A percentile compares a stretch with the other conserved stretches of the same genome.
These are phyloP conservation scores for Chromobotia macracanthus DNA, from an alignment of 2,797 vertebrate genomes.

Conservation along the genomic window DNA sequence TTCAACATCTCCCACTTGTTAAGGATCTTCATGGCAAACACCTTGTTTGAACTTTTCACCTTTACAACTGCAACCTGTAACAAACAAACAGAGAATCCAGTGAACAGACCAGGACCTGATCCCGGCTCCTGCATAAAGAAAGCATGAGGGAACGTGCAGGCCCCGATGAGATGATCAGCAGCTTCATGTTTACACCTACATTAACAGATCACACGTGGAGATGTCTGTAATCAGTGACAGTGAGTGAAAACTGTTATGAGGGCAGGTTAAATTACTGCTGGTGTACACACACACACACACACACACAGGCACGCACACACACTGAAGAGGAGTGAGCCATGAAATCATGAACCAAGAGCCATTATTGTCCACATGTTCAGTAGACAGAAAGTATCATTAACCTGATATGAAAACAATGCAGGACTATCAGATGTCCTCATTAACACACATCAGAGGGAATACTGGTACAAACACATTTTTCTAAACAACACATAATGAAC, in stretches of 20 bases:
- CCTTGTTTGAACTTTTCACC: slow-evolving; percentile 95
- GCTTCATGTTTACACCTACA: slow-evolving; percentile 13
- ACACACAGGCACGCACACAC: no score
- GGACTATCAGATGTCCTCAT: no score
- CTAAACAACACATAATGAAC: background rate
- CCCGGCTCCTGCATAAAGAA: background rate
- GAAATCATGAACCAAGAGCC: no score
- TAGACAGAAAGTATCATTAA: no score
- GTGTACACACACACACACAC: background rate
- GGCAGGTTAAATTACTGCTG: slow-evolving; percentile 23
- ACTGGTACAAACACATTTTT: background rate
- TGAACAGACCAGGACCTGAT: slow-evolving; percentile 55
- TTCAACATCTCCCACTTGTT: slow-evolving; percentile 99
- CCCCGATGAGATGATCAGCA: slow-evolving; percentile 12
- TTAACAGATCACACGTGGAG: slow-evolving; percentile 35
- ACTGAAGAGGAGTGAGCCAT: no score
- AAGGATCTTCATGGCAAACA: slow-evolving; percentile 99
- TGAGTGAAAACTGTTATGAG: slow-evolving; percentile 21
- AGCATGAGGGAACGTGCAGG: background rate
- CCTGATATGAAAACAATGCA: no score
- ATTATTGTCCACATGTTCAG: no score
- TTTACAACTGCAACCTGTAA: slow-evolving; percentile 96
- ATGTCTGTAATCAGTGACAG: background rate
- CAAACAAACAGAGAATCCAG: slow-evolving; percentile 1
- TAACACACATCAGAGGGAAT: background rate